Evolutionary conservation across 2,888 invertebrate genomes (phyloP), one percentile per base, ranked within the genome.

Genomic region (Scaptomyza polygonia): DNA sequence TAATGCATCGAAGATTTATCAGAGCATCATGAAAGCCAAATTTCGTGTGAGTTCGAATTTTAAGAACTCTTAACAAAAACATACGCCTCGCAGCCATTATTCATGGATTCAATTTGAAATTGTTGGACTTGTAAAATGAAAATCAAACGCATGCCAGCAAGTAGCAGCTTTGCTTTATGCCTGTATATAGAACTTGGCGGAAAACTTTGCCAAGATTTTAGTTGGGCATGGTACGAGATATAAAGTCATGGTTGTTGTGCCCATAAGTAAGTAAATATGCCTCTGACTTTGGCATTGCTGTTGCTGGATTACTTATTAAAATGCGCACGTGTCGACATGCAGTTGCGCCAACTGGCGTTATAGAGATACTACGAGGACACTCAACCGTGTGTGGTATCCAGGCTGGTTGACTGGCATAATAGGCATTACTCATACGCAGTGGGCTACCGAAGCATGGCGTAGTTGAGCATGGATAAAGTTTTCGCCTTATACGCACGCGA

Each of bases 281-380:
- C 72, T 71, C 48, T 56, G 72, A 65, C 61, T 67, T 53, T 43
- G 67, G 30, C 53, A 32, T 43, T 39, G 57, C 43, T 39, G 56
- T 44, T 43, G 16, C 25, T 32, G 58, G 55, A 67, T 70, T 45
- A 70, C 73, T 84, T 84, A 81, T 82, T 82, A 84, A 82, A 79
- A 79, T 73, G 68, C 70, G 78, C 70, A 82, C 82, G 84, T 82
- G 82, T 84, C 79, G 76, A 73, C 82, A 63, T 77, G 83, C 80
- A 71, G 74, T 66, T 63, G 63, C 55, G 55, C 69, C 78, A 82
- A 78, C 73, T 73, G 80, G 76, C 73, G 78, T 70, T 78, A 39
- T 73, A 64, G 70, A 70, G 73, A 72, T 71, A 76, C 73, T 8
- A 9, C 16, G 2, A 32, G n/a, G 18, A 48, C 32, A 45, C 77